Evolutionary conservation across 30 jellyfish, hydroid and myxozoan genomes (phyloP).

Genomic region (Hydractinia symbiolongicarpus): DNA sequence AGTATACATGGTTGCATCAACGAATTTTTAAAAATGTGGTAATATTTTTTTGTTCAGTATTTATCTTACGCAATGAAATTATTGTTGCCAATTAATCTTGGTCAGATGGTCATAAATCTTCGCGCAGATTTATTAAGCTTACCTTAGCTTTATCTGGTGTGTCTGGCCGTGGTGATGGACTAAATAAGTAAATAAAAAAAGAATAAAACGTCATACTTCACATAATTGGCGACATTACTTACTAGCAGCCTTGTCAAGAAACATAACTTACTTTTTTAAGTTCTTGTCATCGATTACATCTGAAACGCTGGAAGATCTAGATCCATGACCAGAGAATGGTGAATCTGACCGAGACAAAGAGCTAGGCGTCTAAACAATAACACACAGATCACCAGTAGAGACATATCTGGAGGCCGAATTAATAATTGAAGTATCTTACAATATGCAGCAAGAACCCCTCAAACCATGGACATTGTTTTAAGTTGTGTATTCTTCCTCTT

Average conservation of each 20-base stretch:
- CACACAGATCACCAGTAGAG: not conserved
- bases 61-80: no score
- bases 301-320: slow-evolving; percentile 37
- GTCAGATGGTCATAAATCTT: not conserved
- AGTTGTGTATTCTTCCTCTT: no score
- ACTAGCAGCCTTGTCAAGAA: not conserved
- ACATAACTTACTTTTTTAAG: not conserved
- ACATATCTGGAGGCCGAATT: no score
- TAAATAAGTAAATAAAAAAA: not conserved
- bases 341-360: slow-evolving; percentile 72
- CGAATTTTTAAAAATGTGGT: no score
- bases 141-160: slow-evolving; percentile 3
- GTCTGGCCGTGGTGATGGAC: slow-evolving; percentile 19
- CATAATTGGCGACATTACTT: not conserved
- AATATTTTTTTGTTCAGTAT: no score
- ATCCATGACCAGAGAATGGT: slow-evolving; percentile 47
- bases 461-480: no score
- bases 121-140: not conserved
- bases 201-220: not conserved
- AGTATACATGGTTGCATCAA: no score
- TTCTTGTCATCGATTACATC: slow-evolving; percentile 46
- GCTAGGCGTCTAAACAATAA: slow-evolving; percentile 55
- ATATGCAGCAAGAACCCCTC: no score
- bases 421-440: no score
- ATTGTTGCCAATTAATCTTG: no score